Percentiles rank a stretch among this genome's conserved stretches.
These are phyloP conservation scores for Melanocharis versteri DNA, from an alignment of 2,113 vertebrate species.

Conservation along the genomic window DNA sequence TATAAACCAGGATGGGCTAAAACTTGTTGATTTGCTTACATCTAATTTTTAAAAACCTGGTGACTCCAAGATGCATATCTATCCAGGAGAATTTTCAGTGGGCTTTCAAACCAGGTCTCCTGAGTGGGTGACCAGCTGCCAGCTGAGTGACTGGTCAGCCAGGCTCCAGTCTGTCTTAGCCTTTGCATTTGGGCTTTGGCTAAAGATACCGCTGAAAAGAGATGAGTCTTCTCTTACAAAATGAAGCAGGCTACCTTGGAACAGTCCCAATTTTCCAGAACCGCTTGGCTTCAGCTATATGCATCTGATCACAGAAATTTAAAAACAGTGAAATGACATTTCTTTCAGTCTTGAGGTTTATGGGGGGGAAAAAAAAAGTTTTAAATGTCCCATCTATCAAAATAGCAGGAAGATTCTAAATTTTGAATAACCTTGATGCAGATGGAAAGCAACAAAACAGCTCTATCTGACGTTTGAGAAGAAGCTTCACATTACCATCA, in stretches of 20 bases:
- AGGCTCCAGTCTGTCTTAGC: neutral
- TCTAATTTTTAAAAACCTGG: neutral
- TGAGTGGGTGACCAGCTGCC: neutral
- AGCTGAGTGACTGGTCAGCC: neutral
- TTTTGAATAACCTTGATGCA: slow-evolving; percentile 15
- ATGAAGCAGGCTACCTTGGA: neutral
- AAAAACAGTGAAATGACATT: neutral
- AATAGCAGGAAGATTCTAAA: slow-evolving; percentile 16
- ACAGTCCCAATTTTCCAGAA: neutral
- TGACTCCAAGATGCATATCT: neutral
- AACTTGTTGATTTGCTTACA: neutral
- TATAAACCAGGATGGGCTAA: neutral
- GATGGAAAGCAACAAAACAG: slow-evolving; percentile 7
- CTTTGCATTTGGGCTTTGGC: neutral
- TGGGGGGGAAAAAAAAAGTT: neutral
- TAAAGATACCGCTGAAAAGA: neutral
- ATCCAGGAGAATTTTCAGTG: neutral
- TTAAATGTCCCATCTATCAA: slow-evolving; percentile 21
- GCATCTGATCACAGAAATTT: neutral
- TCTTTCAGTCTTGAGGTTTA: neutral
- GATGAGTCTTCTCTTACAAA: neutral
- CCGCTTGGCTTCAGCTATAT: neutral
- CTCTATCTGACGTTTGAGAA: neutral
- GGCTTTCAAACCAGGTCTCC: neutral
- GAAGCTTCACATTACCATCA: neutral